These are phyloP conservation scores for Salvelinus sp. DNA, from an alignment of 2,113 vertebrate species.

Conservation along the genomic window DNA sequence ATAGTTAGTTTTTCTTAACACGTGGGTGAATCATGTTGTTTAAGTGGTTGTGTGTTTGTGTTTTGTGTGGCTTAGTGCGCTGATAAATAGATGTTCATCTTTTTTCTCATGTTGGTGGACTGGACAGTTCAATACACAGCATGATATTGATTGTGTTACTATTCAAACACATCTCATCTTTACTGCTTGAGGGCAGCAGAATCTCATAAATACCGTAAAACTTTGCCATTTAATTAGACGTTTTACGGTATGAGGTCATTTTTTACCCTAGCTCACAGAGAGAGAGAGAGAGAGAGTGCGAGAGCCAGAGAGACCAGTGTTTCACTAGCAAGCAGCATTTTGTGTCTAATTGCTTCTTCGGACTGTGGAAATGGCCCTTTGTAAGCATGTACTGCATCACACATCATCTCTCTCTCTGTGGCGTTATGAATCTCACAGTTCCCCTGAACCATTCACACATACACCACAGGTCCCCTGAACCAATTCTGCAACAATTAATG, in stretches of 20 bases:
- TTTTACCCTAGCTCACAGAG: not conserved
- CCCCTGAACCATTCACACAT: not conserved
- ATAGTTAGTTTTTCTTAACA: too few species aligned
- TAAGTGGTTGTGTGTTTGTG: not conserved
- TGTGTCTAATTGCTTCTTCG: conserved; percentile 6
- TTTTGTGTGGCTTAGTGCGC: conserved; percentile 9
- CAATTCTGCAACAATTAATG: conserved; percentile 41
- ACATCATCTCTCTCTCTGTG: too few species aligned
- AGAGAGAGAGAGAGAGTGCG: not conserved
- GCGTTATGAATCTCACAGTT: not conserved
- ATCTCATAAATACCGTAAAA: not conserved
- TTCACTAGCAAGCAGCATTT: not conserved
- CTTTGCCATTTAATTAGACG: too few species aligned
- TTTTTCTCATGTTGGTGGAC: not conserved
- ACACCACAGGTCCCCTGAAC: not conserved
- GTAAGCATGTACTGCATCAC: not conserved
- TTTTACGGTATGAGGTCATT: too few species aligned
- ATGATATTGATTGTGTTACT: not conserved
- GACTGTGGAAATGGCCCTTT: not conserved
- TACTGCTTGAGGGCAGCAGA: not conserved
- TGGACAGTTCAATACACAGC: not conserved
- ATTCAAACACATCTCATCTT: not conserved
- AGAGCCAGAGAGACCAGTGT: not conserved
- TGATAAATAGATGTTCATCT: not conserved
- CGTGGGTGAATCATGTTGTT: not conserved